Base-by-base conservation (phyloP, 1,140 invertebrate species). In the Aphelenchoides besseyi region DNA sequence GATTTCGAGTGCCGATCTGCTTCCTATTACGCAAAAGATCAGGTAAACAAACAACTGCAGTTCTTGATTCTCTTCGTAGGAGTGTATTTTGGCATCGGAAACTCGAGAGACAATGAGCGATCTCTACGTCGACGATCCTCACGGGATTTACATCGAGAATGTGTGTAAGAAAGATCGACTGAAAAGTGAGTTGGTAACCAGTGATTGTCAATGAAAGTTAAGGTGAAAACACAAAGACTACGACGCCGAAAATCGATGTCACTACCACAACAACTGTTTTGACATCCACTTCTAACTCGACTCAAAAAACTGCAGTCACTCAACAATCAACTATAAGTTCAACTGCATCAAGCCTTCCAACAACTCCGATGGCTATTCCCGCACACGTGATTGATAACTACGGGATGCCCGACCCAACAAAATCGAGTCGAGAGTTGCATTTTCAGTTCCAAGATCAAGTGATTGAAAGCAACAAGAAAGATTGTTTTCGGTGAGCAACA, bases 121-220 rank as follows among this genome's bases (percentile, higher is more conserved):
- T 18, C 30, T 61, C 16, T 61, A 61, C 30, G 59, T 61, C 16
- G 59, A 61, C 26, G 59, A 61, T 61, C 30, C 59, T n/a, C n/a
- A 61, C 30, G 59, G 59, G 26, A 36, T 61, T 36, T 61, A 61
- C 59, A 61, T 61, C 30, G n/a, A 28, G 2, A 61, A 61, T 36
- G 18, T 18, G 30, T 61, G 59, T 36, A 18, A n/a, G 59, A 30
- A 2, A 61, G 30, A 61, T 48, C 41, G 41, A 48, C 23, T 48
- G 41, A 48, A 48, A 48, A 48, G 41, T 23, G 41, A 48, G 41
- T 23, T 12, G 41, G 41, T 48, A 23, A 48, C 23, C 12, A 16
- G 41, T 16, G 41, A 23, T 48, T 48, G 41, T 48, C 23, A n/a
- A n/a, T n/a, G n/a, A n/a, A n/a, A 16, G 41, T 48, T 48, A 16